Evolutionary conservation across 2,888 invertebrate genomes (phyloP), one percentile per base, ranked within the genome.

Genomic region (Spicauda simplicius): DNA sequence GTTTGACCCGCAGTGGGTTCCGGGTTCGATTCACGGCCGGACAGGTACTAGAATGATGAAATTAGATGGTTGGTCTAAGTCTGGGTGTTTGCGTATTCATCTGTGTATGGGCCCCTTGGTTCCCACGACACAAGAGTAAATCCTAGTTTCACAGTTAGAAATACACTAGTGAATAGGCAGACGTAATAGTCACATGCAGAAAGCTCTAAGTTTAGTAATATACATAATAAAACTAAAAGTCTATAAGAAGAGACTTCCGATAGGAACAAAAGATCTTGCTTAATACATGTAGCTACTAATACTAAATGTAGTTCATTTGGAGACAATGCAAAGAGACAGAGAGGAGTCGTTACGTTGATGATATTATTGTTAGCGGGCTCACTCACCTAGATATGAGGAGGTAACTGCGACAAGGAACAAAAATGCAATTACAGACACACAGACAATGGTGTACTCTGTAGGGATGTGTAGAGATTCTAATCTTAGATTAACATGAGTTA

Each of bases 221-320:
- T 1, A 37, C n/a, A n/a, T 5, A 45, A 45, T 45, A 45, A n/a
- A 37, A 45, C n/a, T 45, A n/a, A 45, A 45, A 45, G n/a, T 45
- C 6, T n/a, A 5, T 45, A n/a, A 11, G 45, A 45, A 45, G 14
- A 50, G 18, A 48, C 25, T 59, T 25, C 20, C 58, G n/a, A 41
- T 7, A 20, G 10, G 16, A 59, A 45, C 45, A 45, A 45, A 45
- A 45, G 58, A 30, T 58, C 41, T 64, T 53, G 58, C 53, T 58
- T 58, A 58, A 64, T 48, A 59, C 30, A 41, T 53, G 59, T 59
- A 56, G 66, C 60, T 65, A 54, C 50, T 65, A 60, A 66, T 50
- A 50, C 66, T 66, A 59, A 66, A 66, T 66, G 66, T 48, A 60
- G 60, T 60, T 60, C 60, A 66, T 66, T 66, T 66, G 50, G 60